Percentiles rank a stretch among this genome's conserved stretches.
phyloP scores from a whole-genome alignment of 1,140 invertebrate species.

The Apolygus lucorum region DNA sequence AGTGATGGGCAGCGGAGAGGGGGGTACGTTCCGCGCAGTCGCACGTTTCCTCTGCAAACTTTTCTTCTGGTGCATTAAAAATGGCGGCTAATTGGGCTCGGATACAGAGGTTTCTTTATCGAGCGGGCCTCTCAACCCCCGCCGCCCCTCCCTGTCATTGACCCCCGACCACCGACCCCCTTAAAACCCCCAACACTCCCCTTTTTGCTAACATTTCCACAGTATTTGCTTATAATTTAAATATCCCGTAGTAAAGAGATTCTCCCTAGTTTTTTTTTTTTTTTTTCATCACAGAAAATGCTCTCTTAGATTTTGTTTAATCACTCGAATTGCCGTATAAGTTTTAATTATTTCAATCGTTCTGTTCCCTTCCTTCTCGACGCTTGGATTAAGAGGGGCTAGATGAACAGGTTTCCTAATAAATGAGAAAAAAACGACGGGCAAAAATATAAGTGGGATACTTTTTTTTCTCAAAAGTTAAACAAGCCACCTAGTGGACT shows the following conservation, averaged over 20 bases:
- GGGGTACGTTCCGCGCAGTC: background rate
- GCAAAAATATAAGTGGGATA: too few relatives aligned
- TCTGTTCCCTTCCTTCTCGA: too few relatives aligned
- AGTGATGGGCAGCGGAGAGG: background rate
- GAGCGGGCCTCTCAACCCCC: slow-evolving; percentile 20
- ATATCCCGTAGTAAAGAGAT: background rate
- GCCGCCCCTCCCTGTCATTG: background rate
- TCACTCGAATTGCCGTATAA: too few relatives aligned
- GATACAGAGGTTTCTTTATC: slow-evolving; percentile 27
- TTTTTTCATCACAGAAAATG: background rate
- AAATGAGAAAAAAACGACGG: too few relatives aligned
- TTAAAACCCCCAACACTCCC: background rate
- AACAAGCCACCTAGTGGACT: too few relatives aligned
- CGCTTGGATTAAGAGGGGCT: too few relatives aligned
- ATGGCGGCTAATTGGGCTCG: slow-evolving; percentile 28
- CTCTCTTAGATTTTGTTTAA: slow-evolving; percentile 1
- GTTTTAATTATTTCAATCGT: too few relatives aligned
- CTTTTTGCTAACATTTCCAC: slow-evolving; percentile 4
- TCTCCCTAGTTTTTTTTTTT: too few relatives aligned
- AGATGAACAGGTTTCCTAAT: too few relatives aligned
- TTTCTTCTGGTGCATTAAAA: slow-evolving; percentile 31
- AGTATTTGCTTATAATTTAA: slow-evolving; percentile 15
- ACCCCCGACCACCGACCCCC: background rate
- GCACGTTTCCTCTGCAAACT: slow-evolving; percentile 23
- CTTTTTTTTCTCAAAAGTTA: too few relatives aligned